Percentiles rank a stretch among this genome's conserved stretches.
These are phyloP conservation scores for Scaptomyza pallida DNA, from an alignment of 1,140 invertebrate genomes.

Conservation along the genomic window DNA sequence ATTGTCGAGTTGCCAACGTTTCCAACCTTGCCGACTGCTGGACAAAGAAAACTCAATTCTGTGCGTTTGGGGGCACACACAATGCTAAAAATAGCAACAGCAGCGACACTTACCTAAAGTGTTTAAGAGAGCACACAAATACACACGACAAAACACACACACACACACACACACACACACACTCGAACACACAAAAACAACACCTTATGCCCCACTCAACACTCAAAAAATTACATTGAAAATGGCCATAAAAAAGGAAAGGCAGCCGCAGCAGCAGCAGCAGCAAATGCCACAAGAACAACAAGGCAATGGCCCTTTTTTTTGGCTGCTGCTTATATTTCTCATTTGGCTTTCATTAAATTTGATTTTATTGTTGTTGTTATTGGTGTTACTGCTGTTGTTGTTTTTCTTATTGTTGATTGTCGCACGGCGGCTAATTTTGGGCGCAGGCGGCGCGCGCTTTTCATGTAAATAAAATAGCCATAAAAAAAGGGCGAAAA, in stretches of 20 bases:
- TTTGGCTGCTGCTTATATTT: conserved; percentile 45
- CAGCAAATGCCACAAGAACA: conserved; percentile 37
- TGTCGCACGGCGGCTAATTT: conserved; percentile 67
- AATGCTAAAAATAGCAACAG: conserved; percentile 61
- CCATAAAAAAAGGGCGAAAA: conserved; percentile 44
- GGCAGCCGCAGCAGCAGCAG: not conserved
- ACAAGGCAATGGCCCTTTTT: conserved; percentile 39
- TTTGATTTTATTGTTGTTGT: conserved; percentile 67
- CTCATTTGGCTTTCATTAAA: conserved; percentile 68
- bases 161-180: conserved; percentile 17
- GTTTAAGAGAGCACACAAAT: conserved; percentile 65
- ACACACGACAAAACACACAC: conserved; percentile 18
- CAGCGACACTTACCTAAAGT: conserved; percentile 73
- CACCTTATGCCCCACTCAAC: conserved; percentile 70
- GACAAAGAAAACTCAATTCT: conserved; percentile 5
- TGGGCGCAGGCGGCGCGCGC: no score
- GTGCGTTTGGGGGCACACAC: conserved; percentile 13
- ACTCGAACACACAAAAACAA: conserved; percentile 45
- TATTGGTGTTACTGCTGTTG: conserved; percentile 50
- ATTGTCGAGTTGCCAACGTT: conserved; percentile 20
- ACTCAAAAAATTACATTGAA: conserved; percentile 76
- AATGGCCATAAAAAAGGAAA: conserved; percentile 67
- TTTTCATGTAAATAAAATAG: conserved; percentile 70
- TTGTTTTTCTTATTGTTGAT: conserved; percentile 46
- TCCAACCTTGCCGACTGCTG: conserved; percentile 17